These are phyloP conservation scores for Enteromius trimaculatus DNA, from an alignment of 2,797 vertebrate species.

Conservation along the genomic window DNA sequence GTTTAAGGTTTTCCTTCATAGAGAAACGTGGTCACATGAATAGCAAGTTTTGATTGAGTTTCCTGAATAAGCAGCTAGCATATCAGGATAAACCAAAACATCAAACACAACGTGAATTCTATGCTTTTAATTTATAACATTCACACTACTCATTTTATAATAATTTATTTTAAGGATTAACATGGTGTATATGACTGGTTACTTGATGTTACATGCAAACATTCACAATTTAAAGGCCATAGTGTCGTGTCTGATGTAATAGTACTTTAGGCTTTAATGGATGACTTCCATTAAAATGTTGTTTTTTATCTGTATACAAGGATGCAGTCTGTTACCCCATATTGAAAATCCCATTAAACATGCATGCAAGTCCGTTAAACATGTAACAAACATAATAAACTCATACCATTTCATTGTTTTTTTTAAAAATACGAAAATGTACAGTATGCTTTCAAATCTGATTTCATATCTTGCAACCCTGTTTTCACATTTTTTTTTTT, in stretches of 20 bases:
- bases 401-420: background rate
- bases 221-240: background rate
- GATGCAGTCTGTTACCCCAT: background rate
- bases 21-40: background rate
- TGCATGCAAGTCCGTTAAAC: background rate
- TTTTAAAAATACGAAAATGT: background rate
- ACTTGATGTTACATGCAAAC: background rate
- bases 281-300: background rate
- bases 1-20: background rate
- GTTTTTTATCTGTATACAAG: background rate
- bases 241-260: background rate
- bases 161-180: background rate
- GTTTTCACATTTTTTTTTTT: conserved; percentile 31
- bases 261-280: background rate
- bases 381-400: background rate
- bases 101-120: background rate
- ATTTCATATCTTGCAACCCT: background rate
- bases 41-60: background rate
- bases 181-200: background rate
- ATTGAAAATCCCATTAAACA: background rate
- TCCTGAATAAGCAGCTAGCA: background rate
- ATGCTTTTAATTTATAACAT: background rate
- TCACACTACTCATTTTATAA: background rate
- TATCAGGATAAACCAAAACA: background rate
- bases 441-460: background rate